These are phyloP conservation scores for Cydia splendana DNA, from an alignment of 1,140 invertebrate genomes.

Conservation along the genomic window DNA sequence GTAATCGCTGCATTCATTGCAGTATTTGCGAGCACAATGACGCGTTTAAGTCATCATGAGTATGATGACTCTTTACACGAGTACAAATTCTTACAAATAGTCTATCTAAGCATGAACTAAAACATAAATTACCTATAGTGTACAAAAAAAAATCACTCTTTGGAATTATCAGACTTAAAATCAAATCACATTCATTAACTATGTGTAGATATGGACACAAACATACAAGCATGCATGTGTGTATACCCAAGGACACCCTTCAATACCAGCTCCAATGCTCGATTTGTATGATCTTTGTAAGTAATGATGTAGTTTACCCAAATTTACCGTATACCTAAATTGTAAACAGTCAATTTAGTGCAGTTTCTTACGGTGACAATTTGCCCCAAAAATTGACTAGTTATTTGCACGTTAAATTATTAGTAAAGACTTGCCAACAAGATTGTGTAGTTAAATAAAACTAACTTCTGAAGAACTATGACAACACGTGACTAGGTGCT, in stretches of 20 bases:
- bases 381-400: too few relatives aligned
- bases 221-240: slow-evolving; percentile 40
- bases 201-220: slow-evolving; percentile 38
- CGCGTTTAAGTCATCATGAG: slow-evolving; percentile 3
- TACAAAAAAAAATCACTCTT: slow-evolving; percentile 61
- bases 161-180: slow-evolving; percentile 74
- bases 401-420: too few relatives aligned
- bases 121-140: slow-evolving; percentile 42
- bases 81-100: slow-evolving; percentile 33
- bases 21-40: neutral
- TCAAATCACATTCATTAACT: slow-evolving; percentile 58
- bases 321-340: too few relatives aligned
- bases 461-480: neutral
- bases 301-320: neutral
- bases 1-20: too few relatives aligned
- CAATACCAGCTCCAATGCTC: neutral
- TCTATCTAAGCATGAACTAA: slow-evolving; percentile 34
- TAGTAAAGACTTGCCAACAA: neutral
- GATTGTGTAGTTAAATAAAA: neutral
- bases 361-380: too few relatives aligned
- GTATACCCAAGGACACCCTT: slow-evolving; percentile 16
- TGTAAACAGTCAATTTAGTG: too few relatives aligned
- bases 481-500: slow-evolving; percentile 4
- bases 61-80: slow-evolving; percentile 33
- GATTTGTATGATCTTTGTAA: neutral